phyloP scores from a whole-genome alignment of 2,888 invertebrate genomes.

The Labia minor region DNA sequence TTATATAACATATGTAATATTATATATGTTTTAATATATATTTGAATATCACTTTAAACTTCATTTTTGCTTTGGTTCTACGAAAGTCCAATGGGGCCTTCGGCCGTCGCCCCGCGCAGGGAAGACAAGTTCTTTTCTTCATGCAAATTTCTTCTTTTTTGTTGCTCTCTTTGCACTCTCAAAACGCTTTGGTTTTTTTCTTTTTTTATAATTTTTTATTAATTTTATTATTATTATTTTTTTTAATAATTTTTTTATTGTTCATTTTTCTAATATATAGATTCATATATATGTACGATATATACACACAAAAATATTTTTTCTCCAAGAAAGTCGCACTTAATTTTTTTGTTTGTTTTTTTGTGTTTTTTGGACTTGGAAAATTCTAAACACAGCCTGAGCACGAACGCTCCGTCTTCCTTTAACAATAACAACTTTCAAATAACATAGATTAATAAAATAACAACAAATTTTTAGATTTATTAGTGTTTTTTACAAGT shows the following conservation, averaged over 20 bases:
- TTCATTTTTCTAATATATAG: neutral
- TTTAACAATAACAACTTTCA: neutral
- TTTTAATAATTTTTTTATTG: no score
- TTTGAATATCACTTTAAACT: neutral
- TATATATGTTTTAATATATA: neutral
- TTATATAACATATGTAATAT: neutral
- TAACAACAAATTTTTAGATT: neutral
- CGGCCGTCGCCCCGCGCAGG: neutral
- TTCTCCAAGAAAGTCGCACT: neutral
- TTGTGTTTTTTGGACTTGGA: no score
- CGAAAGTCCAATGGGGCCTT: neutral
- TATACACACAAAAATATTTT: neutral
- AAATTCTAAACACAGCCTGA: neutral
- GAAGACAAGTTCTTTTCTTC: neutral
- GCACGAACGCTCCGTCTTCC: neutral
- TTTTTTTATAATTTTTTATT: neutral
- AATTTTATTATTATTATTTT: no score
- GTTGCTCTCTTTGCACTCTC: neutral
- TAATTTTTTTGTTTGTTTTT: neutral
- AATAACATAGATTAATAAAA: neutral
- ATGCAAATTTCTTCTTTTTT: neutral
- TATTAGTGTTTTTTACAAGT: neutral
- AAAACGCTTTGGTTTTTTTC: neutral
- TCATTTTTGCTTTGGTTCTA: neutral
- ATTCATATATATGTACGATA: neutral